phyloP scores from a whole-genome alignment of 2,888 invertebrate genomes.

The Hypselothyrea guttata region DNA sequence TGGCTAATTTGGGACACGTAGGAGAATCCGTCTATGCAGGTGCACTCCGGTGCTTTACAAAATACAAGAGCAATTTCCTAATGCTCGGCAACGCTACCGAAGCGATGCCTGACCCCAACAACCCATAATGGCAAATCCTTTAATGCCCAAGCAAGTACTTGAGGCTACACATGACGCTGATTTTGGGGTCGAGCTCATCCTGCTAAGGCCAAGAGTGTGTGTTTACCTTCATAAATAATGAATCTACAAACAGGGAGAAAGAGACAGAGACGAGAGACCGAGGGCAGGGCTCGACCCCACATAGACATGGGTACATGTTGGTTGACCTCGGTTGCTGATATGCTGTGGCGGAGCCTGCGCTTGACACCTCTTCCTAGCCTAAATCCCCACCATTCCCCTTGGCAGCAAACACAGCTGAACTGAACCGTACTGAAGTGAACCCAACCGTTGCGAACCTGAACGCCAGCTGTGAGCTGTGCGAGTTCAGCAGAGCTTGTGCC shows the following conservation, averaged over 20 bases:
- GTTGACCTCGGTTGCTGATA: constrained; percentile 52
- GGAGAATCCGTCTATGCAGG: constrained; percentile 42
- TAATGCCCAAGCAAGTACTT: constrained; percentile 39
- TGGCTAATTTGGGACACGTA: constrained; percentile 60
- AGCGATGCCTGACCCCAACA: neutral
- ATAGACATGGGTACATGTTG: constrained; percentile 38
- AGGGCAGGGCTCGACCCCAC: constrained; percentile 35
- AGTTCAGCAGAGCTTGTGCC: constrained; percentile 6
- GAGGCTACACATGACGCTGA: constrained; percentile 22
- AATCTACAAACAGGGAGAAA: constrained; percentile 45
- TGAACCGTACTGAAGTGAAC: constrained; percentile 21
- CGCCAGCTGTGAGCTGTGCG: constrained; percentile 32
- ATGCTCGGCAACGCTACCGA: constrained; percentile 26
- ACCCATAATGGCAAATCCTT: constrained; percentile 37
- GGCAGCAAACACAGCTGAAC: constrained; percentile 17
- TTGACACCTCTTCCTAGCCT: constrained; percentile 31
- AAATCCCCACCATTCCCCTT: constrained; percentile 18
- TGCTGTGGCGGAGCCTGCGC: constrained; percentile 47
- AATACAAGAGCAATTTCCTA: constrained; percentile 23
- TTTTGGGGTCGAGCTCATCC: constrained; percentile 9
- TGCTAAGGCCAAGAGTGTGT: constrained; percentile 62
- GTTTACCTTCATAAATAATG: constrained; percentile 77
- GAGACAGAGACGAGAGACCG: neutral
- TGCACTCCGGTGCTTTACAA: constrained; percentile 21
- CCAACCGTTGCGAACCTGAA: constrained; percentile 23